Evolutionary conservation across 1,140 invertebrate species (phyloP).

Genomic region (Lasioglossum albipes): DNA sequence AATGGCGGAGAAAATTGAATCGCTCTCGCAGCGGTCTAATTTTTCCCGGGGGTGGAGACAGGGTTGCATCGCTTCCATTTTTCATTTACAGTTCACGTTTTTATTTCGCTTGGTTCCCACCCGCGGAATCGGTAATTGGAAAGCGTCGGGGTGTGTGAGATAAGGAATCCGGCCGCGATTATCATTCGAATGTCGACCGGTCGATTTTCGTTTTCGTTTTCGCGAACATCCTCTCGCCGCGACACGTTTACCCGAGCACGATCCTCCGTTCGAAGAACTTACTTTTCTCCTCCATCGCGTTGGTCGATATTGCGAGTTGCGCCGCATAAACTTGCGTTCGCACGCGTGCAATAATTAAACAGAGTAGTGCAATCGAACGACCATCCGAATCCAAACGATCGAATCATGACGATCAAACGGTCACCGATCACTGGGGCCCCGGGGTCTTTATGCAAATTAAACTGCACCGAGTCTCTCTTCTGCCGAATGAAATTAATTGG

Average conservation of each 20-base stretch:
- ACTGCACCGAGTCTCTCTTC: too few relatives aligned
- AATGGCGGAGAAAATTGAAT: not conserved
- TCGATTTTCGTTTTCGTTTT: constrained; percentile 33
- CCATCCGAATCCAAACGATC: too few relatives aligned
- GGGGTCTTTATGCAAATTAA: too few relatives aligned
- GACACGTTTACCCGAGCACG: not conserved
- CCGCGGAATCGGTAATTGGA: constrained; percentile 1
- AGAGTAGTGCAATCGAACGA: not conserved
- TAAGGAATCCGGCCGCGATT: constrained; percentile 43
- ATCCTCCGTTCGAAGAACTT: not conserved
- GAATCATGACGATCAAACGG: too few relatives aligned
- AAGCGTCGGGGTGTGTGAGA: constrained; percentile 24
- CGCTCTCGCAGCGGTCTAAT: not conserved
- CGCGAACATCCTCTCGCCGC: too few relatives aligned
- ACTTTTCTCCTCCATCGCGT: too few relatives aligned
- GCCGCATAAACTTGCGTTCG: not conserved
- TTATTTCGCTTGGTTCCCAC: not conserved
- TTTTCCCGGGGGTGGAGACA: not conserved
- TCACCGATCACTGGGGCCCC: too few relatives aligned
- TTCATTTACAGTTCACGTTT: not conserved
- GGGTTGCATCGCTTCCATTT: not conserved
- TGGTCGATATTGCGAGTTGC: not conserved
- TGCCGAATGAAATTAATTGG: too few relatives aligned
- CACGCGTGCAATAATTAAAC: not conserved
- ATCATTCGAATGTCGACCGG: constrained; percentile 40